phyloP scores from a whole-genome alignment of 2,113 vertebrate genomes.

The Rhynchopsitta pachyrhyncha region DNA sequence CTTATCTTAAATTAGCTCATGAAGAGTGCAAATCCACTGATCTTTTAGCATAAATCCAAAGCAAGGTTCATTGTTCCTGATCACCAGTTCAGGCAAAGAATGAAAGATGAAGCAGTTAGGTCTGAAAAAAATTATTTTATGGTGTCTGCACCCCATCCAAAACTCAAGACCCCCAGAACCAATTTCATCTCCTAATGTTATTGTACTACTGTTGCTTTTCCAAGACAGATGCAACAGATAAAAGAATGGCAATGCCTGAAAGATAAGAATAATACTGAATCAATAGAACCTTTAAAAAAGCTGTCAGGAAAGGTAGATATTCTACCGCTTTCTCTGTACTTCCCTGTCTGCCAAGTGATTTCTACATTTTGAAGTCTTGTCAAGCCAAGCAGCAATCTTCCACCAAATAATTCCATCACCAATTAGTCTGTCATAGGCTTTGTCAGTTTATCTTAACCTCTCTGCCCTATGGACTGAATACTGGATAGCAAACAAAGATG shows the following conservation, averaged over 20 bases:
- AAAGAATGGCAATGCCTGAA: neutral
- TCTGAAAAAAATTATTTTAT: neutral
- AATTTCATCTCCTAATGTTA: neutral
- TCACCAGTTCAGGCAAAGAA: neutral
- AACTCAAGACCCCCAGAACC: neutral
- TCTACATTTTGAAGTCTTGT: neutral
- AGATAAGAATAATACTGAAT: neutral
- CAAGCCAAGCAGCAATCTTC: neutral
- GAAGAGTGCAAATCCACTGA: neutral
- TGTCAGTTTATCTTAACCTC: constrained; percentile 24
- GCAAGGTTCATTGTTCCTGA: neutral
- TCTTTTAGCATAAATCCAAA: neutral
- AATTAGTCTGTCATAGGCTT: constrained; percentile 14
- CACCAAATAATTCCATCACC: neutral
- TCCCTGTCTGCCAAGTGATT: neutral
- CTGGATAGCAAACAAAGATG: neutral
- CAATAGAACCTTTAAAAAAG: neutral
- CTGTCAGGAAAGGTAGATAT: neutral
- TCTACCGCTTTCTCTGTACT: neutral
- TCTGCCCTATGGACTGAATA: neutral
- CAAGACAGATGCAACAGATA: neutral
- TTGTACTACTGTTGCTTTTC: neutral
- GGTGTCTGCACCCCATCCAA: neutral
- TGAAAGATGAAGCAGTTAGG: neutral
- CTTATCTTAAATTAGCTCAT: neutral